Evolutionary conservation across 2,113 vertebrate genomes (phyloP).

Genomic region (Plectropomus leopardus): DNA sequence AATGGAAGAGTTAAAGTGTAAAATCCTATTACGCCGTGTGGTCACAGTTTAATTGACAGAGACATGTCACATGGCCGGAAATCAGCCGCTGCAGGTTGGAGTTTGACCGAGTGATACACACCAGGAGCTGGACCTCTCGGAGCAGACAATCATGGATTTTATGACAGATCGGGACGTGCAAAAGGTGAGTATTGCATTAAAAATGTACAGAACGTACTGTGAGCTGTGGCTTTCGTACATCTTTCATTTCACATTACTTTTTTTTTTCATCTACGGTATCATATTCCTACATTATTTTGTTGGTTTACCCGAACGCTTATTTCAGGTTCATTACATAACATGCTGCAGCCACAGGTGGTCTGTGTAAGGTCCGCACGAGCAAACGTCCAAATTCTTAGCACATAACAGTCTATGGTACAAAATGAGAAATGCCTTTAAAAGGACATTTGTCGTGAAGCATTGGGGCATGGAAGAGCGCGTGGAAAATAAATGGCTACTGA

Average conservation of each 20-base stretch:
- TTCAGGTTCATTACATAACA: constrained; percentile 33
- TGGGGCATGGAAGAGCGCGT: no score
- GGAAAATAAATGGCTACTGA: no score
- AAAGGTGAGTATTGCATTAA: constrained; percentile 80
- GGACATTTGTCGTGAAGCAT: no score
- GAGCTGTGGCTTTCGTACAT: background rate
- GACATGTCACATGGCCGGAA: constrained; percentile 67
- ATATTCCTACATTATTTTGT: background rate
- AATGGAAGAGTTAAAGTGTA: constrained; percentile 58
- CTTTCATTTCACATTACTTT: background rate
- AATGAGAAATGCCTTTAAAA: no score
- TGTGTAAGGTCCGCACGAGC: background rate
- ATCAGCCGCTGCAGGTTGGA: background rate
- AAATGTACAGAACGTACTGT: accelerated
- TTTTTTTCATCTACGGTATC: background rate
- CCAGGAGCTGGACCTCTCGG: background rate
- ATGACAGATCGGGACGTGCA: constrained; percentile 83
- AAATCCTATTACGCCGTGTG: constrained; percentile 67
- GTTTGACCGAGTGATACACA: constrained; percentile 24
- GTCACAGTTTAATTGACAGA: constrained; percentile 44
- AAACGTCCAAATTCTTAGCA: background rate
- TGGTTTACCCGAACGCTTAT: background rate
- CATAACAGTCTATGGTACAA: no score
- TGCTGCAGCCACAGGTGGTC: constrained; percentile 9
- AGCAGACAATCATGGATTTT: constrained; percentile 79